phyloP scores from a whole-genome alignment of 2,888 invertebrate species.

The Osmoderma eremita region DNA sequence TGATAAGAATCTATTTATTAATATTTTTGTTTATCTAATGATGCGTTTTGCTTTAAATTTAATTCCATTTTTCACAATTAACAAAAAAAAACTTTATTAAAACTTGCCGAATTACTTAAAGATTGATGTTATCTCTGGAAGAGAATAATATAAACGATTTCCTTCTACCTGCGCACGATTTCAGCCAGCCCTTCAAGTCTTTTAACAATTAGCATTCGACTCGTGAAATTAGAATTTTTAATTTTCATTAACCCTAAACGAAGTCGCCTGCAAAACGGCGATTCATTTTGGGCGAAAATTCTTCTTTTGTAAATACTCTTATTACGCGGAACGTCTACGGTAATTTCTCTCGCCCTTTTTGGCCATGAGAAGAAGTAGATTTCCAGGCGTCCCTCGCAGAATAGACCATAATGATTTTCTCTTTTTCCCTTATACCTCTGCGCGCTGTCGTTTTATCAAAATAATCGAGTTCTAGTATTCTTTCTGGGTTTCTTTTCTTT shows the following conservation, averaged over 20 bases:
- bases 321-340: conserved; percentile 28
- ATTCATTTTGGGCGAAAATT: conserved; percentile 30
- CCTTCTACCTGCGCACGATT: too few species aligned
- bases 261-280: conserved; percentile 17
- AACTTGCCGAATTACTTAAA: too few species aligned
- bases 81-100: too few species aligned
- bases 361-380: not conserved
- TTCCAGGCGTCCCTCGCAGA: not conserved
- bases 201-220: conserved; percentile 27
- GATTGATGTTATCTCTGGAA: too few species aligned
- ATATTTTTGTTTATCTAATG: too few species aligned
- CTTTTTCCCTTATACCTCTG: not conserved
- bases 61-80: too few species aligned
- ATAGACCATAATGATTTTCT: conserved; percentile 15
- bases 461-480: conserved; percentile 4
- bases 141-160: too few species aligned
- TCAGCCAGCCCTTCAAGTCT: conserved; percentile 1
- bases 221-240: conserved; percentile 35
- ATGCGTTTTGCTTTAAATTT: too few species aligned
- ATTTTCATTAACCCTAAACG: conserved; percentile 29
- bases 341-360: conserved; percentile 19
- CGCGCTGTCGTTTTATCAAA: not conserved
- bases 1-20: too few species aligned
- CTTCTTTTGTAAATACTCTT: conserved; percentile 35
- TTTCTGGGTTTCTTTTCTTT: too few species aligned